These are phyloP conservation scores for Girardinichthys multiradiatus DNA, from an alignment of 2,113 vertebrate genomes.

Conservation along the genomic window DNA sequence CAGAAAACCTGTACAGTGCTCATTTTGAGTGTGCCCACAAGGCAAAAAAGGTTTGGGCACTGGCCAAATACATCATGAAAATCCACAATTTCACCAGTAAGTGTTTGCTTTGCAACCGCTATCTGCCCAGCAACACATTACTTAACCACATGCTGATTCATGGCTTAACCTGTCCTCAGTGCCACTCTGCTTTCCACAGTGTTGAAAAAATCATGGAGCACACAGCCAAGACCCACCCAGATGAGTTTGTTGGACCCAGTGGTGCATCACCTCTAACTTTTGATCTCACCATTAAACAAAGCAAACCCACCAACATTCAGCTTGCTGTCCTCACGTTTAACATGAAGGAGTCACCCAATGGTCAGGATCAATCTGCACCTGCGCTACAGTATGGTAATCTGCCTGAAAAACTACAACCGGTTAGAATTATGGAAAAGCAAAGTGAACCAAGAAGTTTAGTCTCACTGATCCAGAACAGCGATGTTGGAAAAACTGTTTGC, in stretches of 20 bases:
- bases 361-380: conserved; percentile 85
- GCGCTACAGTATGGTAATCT: conserved; percentile 79
- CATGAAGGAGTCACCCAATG: conserved; percentile 85
- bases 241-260: conserved; percentile 89
- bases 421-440: conserved; percentile 84
- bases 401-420: conserved; percentile 78
- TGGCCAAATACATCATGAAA: conserved; percentile 99
- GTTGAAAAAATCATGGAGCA: conserved; percentile 96
- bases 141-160: conserved; percentile 99
- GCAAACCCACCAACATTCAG: conserved; percentile 92
- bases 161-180: conserved; percentile 95
- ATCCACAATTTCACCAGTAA: conserved; percentile 99
- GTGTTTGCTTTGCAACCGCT: conserved; percentile 98
- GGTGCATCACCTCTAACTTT: conserved; percentile 93
- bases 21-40: conserved; percentile 98
- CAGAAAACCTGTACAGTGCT: conserved; percentile 94
- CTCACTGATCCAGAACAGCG: conserved; percentile 85
- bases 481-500: conserved; percentile 93
- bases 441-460: conserved; percentile 83
- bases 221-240: conserved; percentile 86
- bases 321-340: conserved; percentile 95
- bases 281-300: conserved; percentile 93
- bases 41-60: conserved; percentile 93
- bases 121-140: conserved; percentile 93
- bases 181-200: conserved; percentile 93